These are phyloP conservation scores for Phalacrocorax brasilianus DNA, from an alignment of 2,113 vertebrate genomes.

Conservation along the genomic window DNA sequence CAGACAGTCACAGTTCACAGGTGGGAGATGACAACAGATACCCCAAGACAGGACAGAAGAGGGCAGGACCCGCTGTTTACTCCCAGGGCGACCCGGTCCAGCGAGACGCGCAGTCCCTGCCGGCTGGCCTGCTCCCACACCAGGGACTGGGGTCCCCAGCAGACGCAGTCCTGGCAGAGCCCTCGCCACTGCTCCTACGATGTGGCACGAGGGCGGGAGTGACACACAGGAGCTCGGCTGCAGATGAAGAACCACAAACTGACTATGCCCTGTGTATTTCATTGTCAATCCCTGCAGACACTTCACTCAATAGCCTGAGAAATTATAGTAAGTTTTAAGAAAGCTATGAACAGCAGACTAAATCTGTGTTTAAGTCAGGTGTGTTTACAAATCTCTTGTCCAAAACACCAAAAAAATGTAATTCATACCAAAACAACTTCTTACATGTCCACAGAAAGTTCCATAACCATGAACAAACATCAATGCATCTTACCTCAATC, in stretches of 20 bases:
- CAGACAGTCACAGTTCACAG: rapidly evolving
- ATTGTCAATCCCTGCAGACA: not conserved
- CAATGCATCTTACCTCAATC: slow-evolving; percentile 98
- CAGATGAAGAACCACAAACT: not conserved
- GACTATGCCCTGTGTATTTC: rapidly evolving
- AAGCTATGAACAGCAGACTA: not conserved
- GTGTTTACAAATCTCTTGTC: not conserved
- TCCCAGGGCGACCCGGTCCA: not conserved
- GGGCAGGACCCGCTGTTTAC: not conserved
- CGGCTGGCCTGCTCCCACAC: not conserved
- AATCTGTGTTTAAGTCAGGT: not conserved
- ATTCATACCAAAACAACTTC: slow-evolving; percentile 17
- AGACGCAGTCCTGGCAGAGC: not conserved
- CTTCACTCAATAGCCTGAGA: not conserved
- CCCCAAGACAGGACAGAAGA: not conserved
- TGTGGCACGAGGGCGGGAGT: rapidly evolving
- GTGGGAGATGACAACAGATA: not conserved
- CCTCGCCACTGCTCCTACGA: rapidly evolving
- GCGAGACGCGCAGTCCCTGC: rapidly evolving
- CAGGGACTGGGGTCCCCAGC: not conserved
- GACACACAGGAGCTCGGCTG: not conserved
- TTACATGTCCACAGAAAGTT: slow-evolving; percentile 61
- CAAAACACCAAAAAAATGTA: not conserved
- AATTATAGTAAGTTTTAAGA: not conserved
- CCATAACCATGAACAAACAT: slow-evolving; percentile 73